Conservation (phyloP, 2,113 vertebrate genomes). For the Eurypyga helias region DNA sequence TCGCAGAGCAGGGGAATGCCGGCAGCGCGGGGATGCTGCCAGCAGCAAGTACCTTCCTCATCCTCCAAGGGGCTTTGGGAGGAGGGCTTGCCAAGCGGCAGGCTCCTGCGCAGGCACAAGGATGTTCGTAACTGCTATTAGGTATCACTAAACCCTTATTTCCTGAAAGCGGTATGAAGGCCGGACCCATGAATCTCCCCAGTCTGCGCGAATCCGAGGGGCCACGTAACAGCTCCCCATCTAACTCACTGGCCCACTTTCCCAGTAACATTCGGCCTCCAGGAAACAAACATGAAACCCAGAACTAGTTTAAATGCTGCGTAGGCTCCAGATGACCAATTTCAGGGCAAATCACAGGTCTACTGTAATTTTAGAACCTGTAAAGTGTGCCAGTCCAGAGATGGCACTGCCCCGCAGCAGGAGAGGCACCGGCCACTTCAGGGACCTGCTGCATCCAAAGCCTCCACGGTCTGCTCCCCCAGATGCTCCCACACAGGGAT, state of each 20-base stretch:
- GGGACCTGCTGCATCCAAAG: too few relatives aligned
- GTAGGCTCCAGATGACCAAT: background rate
- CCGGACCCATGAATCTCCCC: background rate
- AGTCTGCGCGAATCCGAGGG: background rate
- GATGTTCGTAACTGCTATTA: fast-evolving
- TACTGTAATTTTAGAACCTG: background rate
- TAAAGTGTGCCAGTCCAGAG: background rate
- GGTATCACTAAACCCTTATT: background rate
- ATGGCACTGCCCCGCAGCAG: background rate
- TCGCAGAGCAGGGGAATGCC: background rate
- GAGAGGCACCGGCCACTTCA: background rate
- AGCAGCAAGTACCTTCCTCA: background rate
- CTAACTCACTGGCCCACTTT: background rate
- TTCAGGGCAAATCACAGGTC: background rate
- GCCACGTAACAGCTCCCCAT: background rate
- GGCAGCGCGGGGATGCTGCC: background rate
- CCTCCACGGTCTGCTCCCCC: background rate
- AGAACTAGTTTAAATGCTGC: background rate
- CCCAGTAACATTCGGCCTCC: background rate
- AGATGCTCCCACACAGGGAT: too few relatives aligned
- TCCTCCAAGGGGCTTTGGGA: background rate
- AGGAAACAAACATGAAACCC: background rate
- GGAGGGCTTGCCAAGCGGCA: background rate
- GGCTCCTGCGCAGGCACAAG: background rate
- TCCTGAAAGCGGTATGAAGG: background rate